Conservation (phyloP, 2,888 invertebrate genomes). For the Schizaphis graminum region DNA sequence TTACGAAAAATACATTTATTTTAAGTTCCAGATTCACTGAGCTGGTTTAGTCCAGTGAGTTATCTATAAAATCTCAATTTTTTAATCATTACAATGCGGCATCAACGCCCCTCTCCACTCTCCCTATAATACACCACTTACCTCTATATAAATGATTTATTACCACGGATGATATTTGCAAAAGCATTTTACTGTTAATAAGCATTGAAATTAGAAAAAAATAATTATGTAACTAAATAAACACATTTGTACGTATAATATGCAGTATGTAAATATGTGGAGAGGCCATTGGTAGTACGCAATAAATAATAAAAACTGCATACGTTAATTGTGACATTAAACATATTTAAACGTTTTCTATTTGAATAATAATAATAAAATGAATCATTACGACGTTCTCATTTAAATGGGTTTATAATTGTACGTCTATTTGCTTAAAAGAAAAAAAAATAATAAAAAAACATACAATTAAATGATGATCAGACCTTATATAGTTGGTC, state of each 20-base stretch:
- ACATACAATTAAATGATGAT: conserved; percentile 53
- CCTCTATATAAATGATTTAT: not conserved
- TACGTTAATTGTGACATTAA: conserved; percentile 58
- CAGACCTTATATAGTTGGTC: conserved; percentile 34
- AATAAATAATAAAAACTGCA: not conserved
- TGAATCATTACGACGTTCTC: conserved; percentile 19
- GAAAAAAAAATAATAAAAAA: not conserved
- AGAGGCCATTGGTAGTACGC: not conserved
- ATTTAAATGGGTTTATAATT: conserved; percentile 49
- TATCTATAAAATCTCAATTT: not conserved
- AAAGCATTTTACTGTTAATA: not conserved
- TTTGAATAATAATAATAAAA: conserved; percentile 32
- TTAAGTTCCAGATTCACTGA: not conserved
- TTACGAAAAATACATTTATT: not conserved
- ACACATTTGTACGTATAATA: not conserved
- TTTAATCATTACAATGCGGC: too few relatives aligned
- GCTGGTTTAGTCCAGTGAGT: not conserved
- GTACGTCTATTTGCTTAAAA: conserved; percentile 46
- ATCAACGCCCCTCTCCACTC: not conserved
- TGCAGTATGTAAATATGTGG: not conserved
- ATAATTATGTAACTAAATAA: not conserved
- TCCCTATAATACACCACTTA: not conserved
- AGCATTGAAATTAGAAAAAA: not conserved
- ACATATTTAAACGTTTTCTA: conserved; percentile 47
- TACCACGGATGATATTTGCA: not conserved